Base-by-base conservation (phyloP, 1,140 invertebrate genomes). In the Orchesella cincta region DNA sequence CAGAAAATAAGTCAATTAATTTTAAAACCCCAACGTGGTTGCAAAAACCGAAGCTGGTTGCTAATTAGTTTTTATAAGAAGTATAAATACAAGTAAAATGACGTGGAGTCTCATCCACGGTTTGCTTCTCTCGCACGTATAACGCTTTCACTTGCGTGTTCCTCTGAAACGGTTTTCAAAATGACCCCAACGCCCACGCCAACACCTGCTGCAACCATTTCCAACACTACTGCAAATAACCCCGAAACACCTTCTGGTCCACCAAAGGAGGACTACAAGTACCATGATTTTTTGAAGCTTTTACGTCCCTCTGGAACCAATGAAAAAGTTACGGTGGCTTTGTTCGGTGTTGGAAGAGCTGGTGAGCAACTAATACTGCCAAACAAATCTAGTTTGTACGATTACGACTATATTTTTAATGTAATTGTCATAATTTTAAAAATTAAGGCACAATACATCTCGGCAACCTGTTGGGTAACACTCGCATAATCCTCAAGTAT, bases 321-420 rank as follows among this genome's bases (percentile, higher is more conserved):
- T 5, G n/a, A 64, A 28, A 80, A 78, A 62, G 75, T 85, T 36
- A 80, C 81, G 16, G 78, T 88, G 0, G 90, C 90, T 0, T 81
- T 91, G 1, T 90, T 90, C 82, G 90, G 90, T 5, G 81, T 89
- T 0, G 90, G 90, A 0, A 86, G 90, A 16, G 89, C 88, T 34
- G 88, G 89, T 36, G 28, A 54, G n/a, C 2, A 8, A 5, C 23
- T 39, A 39, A 52, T 3, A 73, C 18, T n/a, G 3, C 31, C 18
- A 20, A 3, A 33, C 3, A 72, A 72, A 14, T 29, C 12, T 34
- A 39, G 5, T 72, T 16, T 20, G 23, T 72, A 5, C 29, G 8
- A 26, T n/a, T 31, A n/a, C 14, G 31, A 20, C 16, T 29, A 34
- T 71, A 1, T 39, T 73, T 46, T 23, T 5, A 26, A 14, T 35